Base-by-base conservation (phyloP, 2,113 vertebrate genomes). In the Hassar affinis region DNA sequence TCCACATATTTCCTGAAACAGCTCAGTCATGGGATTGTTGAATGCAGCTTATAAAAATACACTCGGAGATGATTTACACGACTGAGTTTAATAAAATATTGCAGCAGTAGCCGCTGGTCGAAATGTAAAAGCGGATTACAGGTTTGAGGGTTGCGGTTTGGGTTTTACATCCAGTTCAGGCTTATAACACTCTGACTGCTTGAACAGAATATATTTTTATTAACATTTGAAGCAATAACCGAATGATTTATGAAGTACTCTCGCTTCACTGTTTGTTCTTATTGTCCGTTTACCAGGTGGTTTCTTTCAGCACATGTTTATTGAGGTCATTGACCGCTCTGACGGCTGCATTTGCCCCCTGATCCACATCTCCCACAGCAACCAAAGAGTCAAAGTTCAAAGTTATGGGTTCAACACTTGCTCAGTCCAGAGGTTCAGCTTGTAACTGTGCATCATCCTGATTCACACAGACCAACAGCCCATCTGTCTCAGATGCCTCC, bases 241-340 rank as follows among this genome's bases (percentile, higher is more conserved):
- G 54, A 4, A 17, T 72, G 14, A 74, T 20, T 71, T 51, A 20
- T 66, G 68, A 11, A 51, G 7, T 49, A 47, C 25, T 20, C 64
- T 57, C 56, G n/a, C 8, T 12, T 45, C 49, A 54, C 15, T 30
- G 18, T 25, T 45, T 64, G 42, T 11, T 11, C 20, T 35, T 61
- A 71, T 82, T 82, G n/a, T 75, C 33, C 56, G 22, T 83, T 6
- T 33, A 64, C 66, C 52, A 10, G 64, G 38, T 54, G 25, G 42
- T 27, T 64, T 85, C 88, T 17, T 88, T 89, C 0, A 82, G 64
- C 14, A 45, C 62, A 71, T 90, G 87, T 69, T 82, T 81, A 88
- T 74, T 85, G 85, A 92, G 78, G 80, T 93, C 91, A 80, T 66
- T 66, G 51, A 88, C 77, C 6, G 17, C 27, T 9, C 80, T 76